These are phyloP conservation scores for Byasa hedistus DNA, from an alignment of 2,888 invertebrate genomes.

Conservation along the genomic window DNA sequence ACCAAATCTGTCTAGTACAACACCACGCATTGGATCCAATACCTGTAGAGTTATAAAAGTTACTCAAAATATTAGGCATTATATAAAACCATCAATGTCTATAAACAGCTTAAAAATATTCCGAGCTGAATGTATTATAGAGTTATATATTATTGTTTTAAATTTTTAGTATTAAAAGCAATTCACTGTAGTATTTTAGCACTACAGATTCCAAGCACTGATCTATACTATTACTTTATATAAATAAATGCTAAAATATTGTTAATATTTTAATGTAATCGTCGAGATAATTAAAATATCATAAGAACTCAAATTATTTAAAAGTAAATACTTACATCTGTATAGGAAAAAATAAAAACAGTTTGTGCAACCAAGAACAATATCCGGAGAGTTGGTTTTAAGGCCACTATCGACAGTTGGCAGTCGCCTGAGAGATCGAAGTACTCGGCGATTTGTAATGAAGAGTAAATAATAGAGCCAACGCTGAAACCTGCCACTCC, in stretches of 20 bases:
- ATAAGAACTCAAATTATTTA: neutral
- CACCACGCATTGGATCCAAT: slow-evolving; percentile 70
- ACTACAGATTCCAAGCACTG: no score
- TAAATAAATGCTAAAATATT: no score
- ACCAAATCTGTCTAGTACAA: slow-evolving; percentile 86
- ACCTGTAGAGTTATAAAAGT: slow-evolving; percentile 45
- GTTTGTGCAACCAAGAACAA: slow-evolving; percentile 84
- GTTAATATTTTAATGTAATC: no score
- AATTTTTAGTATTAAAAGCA: no score
- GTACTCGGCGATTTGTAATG: slow-evolving; percentile 84
- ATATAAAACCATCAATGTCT: no score
- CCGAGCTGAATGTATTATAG: neutral
- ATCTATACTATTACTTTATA: no score
- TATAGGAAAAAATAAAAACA: slow-evolving; percentile 86
- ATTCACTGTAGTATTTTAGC: no score
- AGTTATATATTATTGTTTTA: neutral
- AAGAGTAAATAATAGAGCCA: slow-evolving; percentile 86
- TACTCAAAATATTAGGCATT: neutral
- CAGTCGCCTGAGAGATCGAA: slow-evolving; percentile 83
- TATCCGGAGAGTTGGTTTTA: slow-evolving; percentile 82
- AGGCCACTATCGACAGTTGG: slow-evolving; percentile 79
- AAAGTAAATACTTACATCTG: slow-evolving; percentile 74
- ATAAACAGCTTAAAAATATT: no score
- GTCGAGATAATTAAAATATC: neutral
- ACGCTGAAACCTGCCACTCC: slow-evolving; percentile 84